Evolutionary conservation across 2,888 invertebrate genomes (phyloP).

Genomic region (Oscheius sp.): DNA sequence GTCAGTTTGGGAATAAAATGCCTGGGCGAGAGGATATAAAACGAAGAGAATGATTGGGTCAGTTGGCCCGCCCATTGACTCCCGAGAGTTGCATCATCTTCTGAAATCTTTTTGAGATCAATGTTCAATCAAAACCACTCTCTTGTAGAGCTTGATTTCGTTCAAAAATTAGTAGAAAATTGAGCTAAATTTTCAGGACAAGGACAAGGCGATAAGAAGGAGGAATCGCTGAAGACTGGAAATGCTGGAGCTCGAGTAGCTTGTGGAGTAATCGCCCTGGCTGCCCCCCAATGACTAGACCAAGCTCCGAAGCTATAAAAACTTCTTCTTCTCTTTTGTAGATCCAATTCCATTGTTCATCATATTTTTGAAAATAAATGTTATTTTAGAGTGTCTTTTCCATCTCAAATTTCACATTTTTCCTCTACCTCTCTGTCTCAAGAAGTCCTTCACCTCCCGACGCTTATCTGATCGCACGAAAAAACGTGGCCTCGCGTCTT

Average conservation of each 20-base stretch:
- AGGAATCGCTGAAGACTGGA: conserved; percentile 70
- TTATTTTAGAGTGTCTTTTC: not conserved
- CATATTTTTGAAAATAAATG: too few relatives aligned
- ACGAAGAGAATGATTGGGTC: not conserved
- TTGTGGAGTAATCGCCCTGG: conserved; percentile 69
- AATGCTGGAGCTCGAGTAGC: conserved; percentile 71
- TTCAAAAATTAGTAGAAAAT: too few relatives aligned
- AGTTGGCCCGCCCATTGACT: too few relatives aligned
- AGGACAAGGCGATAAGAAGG: conserved; percentile 60
- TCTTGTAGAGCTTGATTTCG: too few relatives aligned
- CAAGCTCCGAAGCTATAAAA: conserved; percentile 4
- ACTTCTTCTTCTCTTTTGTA: not conserved
- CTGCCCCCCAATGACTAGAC: conserved; percentile 35
- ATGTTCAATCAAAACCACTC: not conserved
- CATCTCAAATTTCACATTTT: not conserved
- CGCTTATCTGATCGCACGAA: too few relatives aligned
- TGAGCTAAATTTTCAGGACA: conserved; percentile 47
- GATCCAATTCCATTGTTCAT: too few relatives aligned
- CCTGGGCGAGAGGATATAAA: not conserved
- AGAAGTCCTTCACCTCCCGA: too few relatives aligned
- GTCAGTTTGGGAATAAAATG: conserved; percentile 16
- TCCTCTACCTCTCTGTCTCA: not conserved
- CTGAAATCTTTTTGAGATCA: not conserved
- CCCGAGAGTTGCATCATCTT: not conserved
- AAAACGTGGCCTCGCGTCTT: too few relatives aligned